A percentile compares a stretch with the other conserved stretches of the same genome.
phyloP scores from a whole-genome alignment of 2,113 vertebrate genomes.

The Loxodonta africana region DNA sequence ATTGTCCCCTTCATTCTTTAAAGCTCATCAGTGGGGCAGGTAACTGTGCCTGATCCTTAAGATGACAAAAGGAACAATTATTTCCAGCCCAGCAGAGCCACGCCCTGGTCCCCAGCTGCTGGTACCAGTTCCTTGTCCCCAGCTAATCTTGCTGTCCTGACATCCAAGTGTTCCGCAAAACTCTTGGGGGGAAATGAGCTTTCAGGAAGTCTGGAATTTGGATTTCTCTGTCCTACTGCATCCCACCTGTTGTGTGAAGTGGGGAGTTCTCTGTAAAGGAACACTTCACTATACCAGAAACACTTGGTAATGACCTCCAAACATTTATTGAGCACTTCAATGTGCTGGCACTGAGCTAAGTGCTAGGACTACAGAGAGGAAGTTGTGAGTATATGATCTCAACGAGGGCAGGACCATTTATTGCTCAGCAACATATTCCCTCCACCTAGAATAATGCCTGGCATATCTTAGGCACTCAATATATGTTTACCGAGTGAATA shows the following conservation, averaged over 20 bases:
- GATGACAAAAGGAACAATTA: background rate
- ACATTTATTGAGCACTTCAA: background rate
- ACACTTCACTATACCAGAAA: background rate
- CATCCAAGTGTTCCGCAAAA: background rate
- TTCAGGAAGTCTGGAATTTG: background rate
- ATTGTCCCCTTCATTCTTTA: background rate
- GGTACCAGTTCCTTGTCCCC: background rate
- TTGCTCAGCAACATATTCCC: background rate
- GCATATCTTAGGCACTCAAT: background rate
- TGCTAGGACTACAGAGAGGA: background rate
- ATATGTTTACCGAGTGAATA: background rate
- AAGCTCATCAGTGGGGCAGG: background rate
- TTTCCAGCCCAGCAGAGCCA: background rate
- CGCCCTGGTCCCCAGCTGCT: background rate
- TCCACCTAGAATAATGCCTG: background rate
- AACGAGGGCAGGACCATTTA: background rate
- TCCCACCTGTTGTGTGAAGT: background rate
- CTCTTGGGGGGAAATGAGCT: background rate
- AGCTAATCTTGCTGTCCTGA: background rate
- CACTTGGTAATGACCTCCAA: background rate
- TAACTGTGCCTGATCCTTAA: background rate
- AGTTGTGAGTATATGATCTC: background rate
- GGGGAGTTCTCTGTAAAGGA: background rate
- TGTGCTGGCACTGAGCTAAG: background rate
- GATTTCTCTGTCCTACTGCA: background rate